A percentile compares a stretch with the other conserved stretches of the same genome.
These are phyloP conservation scores for Amorpha juglandis DNA, from an alignment of 2,888 invertebrate genomes.

Conservation along the genomic window DNA sequence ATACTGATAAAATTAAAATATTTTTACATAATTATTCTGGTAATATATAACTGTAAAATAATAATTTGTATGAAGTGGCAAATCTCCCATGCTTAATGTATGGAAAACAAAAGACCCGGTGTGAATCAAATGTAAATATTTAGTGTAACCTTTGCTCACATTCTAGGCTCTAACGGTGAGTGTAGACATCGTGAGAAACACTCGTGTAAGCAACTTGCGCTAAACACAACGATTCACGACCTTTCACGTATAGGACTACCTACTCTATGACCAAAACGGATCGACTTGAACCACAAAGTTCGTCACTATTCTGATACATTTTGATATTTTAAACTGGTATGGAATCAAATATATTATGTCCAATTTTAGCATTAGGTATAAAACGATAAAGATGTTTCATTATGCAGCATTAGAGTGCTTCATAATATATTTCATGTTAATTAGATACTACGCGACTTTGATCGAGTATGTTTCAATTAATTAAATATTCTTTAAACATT, in stretches of 20 bases:
- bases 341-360: neutral
- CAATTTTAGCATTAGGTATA: neutral
- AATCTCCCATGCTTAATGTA: neutral
- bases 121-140: conserved; percentile 15
- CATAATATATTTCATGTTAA: neutral
- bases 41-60: neutral
- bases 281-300: neutral
- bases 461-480: neutral
- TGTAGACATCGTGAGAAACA: conserved; percentile 23
- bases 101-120: conserved; percentile 13
- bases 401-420: neutral
- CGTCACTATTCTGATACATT: neutral
- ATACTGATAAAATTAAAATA: too few relatives aligned
- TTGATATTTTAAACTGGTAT: neutral
- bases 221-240: conserved; percentile 18
- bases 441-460: neutral
- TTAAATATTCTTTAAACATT: conserved; percentile 8
- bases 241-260: conserved; percentile 7
- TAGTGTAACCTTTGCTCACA: conserved; percentile 24
- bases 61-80: neutral
- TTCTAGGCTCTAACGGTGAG: conserved; percentile 21
- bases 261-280: conserved; percentile 15
- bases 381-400: neutral
- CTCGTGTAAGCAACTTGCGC: conserved; percentile 20
- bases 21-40: too few relatives aligned